Base-by-base conservation (phyloP, 2,888 invertebrate genomes). In the Cactoblastis cactorum region DNA sequence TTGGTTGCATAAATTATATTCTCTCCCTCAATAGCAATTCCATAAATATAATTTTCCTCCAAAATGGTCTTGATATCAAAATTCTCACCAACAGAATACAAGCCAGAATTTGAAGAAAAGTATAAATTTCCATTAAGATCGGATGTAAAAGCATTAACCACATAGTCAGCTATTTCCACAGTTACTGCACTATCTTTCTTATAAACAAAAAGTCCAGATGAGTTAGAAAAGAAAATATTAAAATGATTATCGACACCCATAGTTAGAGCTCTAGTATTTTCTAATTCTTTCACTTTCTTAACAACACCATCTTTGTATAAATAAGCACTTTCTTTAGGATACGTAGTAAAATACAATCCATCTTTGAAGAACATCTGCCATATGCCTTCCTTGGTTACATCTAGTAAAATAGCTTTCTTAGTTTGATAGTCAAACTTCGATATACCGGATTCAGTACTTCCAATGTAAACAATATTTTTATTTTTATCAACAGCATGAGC, bases 341-440 rank as follows among this genome's bases (percentile, higher is more conserved):
- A 82, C 0, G 67, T 71, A 1, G 81, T 74, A 52, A 75, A 84
- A 57, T 81, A 86, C 0, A 86, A 53, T n/a, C 68, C 65, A 17
- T 79, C 68, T 49, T 75, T 77, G 51, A 63, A 79, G 50, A 83
- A 85, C 63, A 87, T 61, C 61, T 87, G 84, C 86, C 86, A 87
- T 39, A 85, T 70, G 43, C 69, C 83, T 11, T 60, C 45, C 3
- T 60, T 55, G 0, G 65, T 71, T 0, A 69, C 57, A n/a, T 59
- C 38, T 3, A 74, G 3, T 38, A 68, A 67, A 2, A 51, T 62
- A 2, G 77, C 74, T 1, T 24, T 58, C 49, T 77, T 77, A 4
- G 67, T 62, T 0, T 65, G 54, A 28, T 72, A 74, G 57, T 84
- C 54, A 51, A 72, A 80, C 32, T 59, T 64, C 49, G 83, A 83